A percentile compares a stretch with the other conserved stretches of the same genome.
phyloP scores from a whole-genome alignment of 2,113 vertebrate genomes.

The Gasterosteus nipponicus region DNA sequence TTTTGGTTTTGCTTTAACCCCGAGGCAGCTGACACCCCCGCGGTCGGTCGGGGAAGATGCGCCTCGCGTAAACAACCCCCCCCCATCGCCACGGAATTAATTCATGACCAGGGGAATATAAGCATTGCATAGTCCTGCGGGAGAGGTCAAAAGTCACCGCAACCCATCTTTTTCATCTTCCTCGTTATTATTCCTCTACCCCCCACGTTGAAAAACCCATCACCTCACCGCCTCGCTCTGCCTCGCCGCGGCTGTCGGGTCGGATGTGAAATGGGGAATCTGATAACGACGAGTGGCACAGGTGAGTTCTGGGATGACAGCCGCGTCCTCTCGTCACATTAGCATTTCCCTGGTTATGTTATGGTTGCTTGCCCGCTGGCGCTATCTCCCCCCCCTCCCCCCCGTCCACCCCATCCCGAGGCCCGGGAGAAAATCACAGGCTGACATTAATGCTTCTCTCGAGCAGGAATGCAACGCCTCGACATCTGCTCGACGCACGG shows the following conservation, averaged over 20 bases:
- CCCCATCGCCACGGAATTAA: conserved; percentile 48
- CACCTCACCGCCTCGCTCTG: conserved; percentile 3
- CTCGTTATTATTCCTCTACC: conserved; percentile 26
- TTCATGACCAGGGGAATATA: conserved; percentile 53
- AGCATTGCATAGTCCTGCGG: conserved; percentile 30
- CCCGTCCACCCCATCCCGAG: not conserved
- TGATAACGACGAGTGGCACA: conserved; percentile 66
- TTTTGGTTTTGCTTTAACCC: conserved; percentile 32
- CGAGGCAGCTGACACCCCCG: conserved; percentile 11
- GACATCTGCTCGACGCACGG: conserved; percentile 59
- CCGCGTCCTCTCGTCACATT: conserved; percentile 51
- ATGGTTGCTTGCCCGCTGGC: conserved; percentile 20
- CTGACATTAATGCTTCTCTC: conserved; percentile 46
- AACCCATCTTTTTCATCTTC: conserved; percentile 59
- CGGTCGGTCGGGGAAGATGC: conserved; percentile 36
- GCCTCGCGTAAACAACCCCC: conserved; percentile 1
- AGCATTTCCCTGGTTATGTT: conserved; percentile 46
- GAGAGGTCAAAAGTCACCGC: conserved; percentile 64
- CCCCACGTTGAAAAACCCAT: conserved; percentile 14
- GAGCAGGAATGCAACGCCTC: conserved; percentile 50
- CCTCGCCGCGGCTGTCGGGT: conserved; percentile 32
- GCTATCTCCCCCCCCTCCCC: conserved; percentile 1
- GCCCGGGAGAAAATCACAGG: conserved; percentile 35
- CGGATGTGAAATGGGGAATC: conserved; percentile 23
- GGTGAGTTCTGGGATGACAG: conserved; percentile 60